These are phyloP conservation scores for Orycteropus afer DNA, from an alignment of 2,113 vertebrate species.

Conservation along the genomic window DNA sequence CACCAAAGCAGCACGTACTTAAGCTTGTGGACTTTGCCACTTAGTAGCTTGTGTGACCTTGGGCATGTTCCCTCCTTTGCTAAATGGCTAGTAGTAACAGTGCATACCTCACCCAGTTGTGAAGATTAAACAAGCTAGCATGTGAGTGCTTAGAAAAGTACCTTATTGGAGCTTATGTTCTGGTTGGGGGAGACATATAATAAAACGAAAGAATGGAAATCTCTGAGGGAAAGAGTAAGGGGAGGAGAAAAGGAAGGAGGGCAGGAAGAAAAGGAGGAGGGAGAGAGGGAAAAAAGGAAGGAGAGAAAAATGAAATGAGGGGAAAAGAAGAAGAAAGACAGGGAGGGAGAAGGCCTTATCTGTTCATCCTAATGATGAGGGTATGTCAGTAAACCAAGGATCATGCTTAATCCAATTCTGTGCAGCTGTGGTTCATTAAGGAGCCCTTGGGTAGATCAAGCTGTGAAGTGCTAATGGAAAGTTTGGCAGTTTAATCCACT, in stretches of 20 bases:
- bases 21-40: not conserved
- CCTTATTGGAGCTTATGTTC: not conserved
- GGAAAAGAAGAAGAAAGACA: not conserved
- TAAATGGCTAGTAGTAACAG: not conserved
- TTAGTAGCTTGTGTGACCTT: not conserved
- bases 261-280: fast-evolving
- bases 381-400: not conserved
- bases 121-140: not conserved
- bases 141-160: not conserved
- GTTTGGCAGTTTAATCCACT: not conserved
- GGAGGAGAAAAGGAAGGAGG: not conserved
- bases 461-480: not conserved
- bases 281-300: too few species aligned
- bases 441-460: not conserved
- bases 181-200: not conserved
- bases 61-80: not conserved
- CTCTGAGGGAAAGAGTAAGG: not conserved
- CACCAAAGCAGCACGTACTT: not conserved
- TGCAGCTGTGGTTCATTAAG: not conserved
- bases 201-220: not conserved
- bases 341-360: not conserved
- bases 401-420: not conserved
- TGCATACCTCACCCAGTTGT: not conserved
- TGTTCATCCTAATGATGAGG: not conserved
- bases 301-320: too few species aligned